Evolutionary conservation across 37 sponge, comb jelly and placozoan genomes (phyloP), one percentile per base, ranked within the genome.

Genomic region (Amphimedon queenslandica): DNA sequence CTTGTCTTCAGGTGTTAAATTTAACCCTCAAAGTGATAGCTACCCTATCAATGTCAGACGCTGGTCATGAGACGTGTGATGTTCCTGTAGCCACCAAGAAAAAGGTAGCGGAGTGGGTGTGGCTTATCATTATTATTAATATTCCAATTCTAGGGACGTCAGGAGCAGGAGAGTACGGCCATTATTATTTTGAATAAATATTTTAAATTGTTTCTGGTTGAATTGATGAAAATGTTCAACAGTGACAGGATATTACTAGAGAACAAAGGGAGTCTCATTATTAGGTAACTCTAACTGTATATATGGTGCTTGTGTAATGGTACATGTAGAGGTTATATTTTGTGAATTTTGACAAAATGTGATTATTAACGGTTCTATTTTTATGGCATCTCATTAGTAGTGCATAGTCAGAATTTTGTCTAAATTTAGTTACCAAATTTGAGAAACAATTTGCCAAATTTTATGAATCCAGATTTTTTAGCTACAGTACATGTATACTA

Each of bases 241-340:
- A 78, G 74, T 6, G 86, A 96, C 38, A 53, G 72, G n/a, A 57
- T 47, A 20, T 73, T 96, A 4, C 70, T 96, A 38, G 91, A 87
- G 37, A 69, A 64, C 28, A 78, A 88, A 43, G 85, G 93, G 40
- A 81, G 78, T 40, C 86, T 92, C 63, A 87, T 96, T 56, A 87
- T 96, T 34, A 87, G 94, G 89, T 90, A 34, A 37, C 67, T 73
- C 28, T 77, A 55, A 42, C 27, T 41, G 13, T 42, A 58, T 84
- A 27, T 36, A 36, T 34, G 32, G 35, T 32, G 23, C 68, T 33
- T 5, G 20, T 25, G n/a, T n/a, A n/a, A n/a, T n/a, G n/a, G n/a
- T n/a, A n/a, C n/a, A n/a, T n/a, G n/a, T n/a, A n/a, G n/a, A n/a
- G n/a, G n/a, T n/a, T n/a, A n/a, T n/a, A n/a, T n/a, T n/a, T n/a